Evolutionary conservation across 2,888 invertebrate species (phyloP).

Genomic region (Drosophila histrio): DNA sequence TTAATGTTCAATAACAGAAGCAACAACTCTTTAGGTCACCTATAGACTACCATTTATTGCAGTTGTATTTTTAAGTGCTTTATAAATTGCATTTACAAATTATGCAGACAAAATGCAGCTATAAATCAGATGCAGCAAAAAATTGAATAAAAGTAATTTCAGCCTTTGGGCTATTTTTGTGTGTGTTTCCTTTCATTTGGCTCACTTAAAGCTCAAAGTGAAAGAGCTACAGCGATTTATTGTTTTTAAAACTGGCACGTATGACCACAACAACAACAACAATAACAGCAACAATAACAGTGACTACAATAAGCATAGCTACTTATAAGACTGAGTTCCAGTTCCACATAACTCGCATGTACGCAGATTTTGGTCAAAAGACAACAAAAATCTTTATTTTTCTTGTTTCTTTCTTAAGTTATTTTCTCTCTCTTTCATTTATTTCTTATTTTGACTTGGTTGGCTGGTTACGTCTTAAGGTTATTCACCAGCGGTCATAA

Average conservation of each 20-base stretch:
- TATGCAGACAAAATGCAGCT: conserved; percentile 38
- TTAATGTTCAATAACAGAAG: not conserved
- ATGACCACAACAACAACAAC: conserved; percentile 26
- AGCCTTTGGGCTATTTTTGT: conserved; percentile 34
- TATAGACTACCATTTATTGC: not conserved
- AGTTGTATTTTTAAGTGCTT: not conserved
- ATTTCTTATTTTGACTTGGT: conserved; percentile 22
- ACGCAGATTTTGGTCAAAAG: conserved; percentile 47
- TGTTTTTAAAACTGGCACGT: conserved; percentile 50
- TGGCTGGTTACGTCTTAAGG: conserved; percentile 37
- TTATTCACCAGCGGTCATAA: conserved; percentile 49
- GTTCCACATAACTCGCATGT: conserved; percentile 46
- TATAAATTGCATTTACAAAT: conserved; percentile 27
- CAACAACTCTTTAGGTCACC: not conserved
- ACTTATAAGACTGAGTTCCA: conserved; percentile 33
- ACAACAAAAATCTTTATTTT: conserved; percentile 35
- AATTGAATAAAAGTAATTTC: conserved; percentile 56
- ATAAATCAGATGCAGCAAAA: conserved; percentile 54
- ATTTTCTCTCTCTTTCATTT: conserved; percentile 8
- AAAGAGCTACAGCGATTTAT: conserved; percentile 58
- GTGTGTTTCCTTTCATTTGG: conserved; percentile 30
- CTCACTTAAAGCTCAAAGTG: conserved; percentile 37
- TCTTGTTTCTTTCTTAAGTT: conserved; percentile 13
- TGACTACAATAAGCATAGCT: conserved; percentile 27
- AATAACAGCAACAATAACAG: conserved; percentile 18